These are phyloP conservation scores for Coracias cyanogaster DNA, from an alignment of 2,797 vertebrate species.

Conservation along the genomic window DNA sequence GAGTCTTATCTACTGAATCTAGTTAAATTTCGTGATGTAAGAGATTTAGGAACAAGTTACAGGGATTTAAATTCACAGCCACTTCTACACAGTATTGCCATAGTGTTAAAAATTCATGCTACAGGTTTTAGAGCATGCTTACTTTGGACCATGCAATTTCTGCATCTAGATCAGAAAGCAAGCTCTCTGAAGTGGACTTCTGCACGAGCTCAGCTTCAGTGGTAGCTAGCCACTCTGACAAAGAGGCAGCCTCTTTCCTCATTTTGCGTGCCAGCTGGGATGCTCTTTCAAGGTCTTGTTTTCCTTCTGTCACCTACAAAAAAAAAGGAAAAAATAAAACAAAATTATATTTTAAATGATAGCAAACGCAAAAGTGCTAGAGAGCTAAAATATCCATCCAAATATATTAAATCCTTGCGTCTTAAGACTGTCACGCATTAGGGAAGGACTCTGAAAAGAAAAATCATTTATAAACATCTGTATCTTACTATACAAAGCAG, in stretches of 20 bases:
- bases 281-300: slow-evolving; percentile 94
- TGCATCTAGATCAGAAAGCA: slow-evolving; percentile 89
- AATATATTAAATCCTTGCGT: not conserved
- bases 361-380: not conserved
- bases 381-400: not conserved
- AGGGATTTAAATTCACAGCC: not conserved
- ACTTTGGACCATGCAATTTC: slow-evolving; percentile 96
- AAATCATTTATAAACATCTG: not conserved
- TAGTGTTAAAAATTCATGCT: not conserved
- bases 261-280: slow-evolving; percentile 88
- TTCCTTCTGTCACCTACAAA: slow-evolving; percentile 93
- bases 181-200: slow-evolving; percentile 87
- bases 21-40: not conserved
- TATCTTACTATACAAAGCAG: not conserved
- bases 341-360: not conserved
- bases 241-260: slow-evolving; percentile 84
- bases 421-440: not conserved
- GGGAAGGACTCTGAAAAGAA: not conserved
- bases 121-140: slow-evolving; percentile 58
- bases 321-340: not conserved
- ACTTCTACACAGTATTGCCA: not conserved
- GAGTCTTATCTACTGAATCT: not conserved
- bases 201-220: slow-evolving; percentile 87
- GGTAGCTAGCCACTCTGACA: slow-evolving; percentile 89
- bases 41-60: not conserved